A percentile compares a stretch with the other conserved stretches of the same genome.
These are phyloP conservation scores for Trichomycterus rosablanca DNA, from an alignment of 2,113 vertebrate species.

Conservation along the genomic window DNA sequence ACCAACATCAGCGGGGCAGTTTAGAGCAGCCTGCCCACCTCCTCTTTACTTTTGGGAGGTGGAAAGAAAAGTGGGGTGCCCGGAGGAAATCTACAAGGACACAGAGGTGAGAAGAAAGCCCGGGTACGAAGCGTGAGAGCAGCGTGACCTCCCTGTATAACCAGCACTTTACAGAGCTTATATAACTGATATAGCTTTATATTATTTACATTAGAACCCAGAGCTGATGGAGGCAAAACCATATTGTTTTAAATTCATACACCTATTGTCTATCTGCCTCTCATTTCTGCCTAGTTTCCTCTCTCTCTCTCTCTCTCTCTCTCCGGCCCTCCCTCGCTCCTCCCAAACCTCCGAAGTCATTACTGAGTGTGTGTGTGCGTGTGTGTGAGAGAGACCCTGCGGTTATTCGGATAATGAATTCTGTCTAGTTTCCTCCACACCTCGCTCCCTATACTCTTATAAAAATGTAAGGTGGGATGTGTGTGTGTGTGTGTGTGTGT, in stretches of 20 bases:
- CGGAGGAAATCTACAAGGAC: no score
- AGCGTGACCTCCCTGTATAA: no score
- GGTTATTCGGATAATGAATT: slow-evolving; percentile 93
- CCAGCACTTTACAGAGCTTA: no score
- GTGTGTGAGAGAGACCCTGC: slow-evolving; percentile 60
- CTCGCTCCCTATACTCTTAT: slow-evolving; percentile 40
- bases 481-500: slow-evolving; percentile 13
- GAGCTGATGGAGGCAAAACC: background rate
- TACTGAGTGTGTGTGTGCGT: slow-evolving; percentile 60
- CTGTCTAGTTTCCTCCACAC: slow-evolving; percentile 78
- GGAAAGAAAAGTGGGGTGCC: no score
- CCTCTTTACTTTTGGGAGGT: no score
- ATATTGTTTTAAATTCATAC: slow-evolving; percentile 1
- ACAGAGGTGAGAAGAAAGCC: no score
- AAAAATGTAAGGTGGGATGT: slow-evolving; percentile 76
- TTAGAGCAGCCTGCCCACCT: no score
- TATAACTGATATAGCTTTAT: no score
- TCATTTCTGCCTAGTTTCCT: slow-evolving; percentile 2
- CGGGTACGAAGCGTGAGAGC: no score
- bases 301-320: slow-evolving; percentile 23
- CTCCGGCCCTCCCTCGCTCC: slow-evolving; percentile 34
- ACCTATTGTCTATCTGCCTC: slow-evolving; percentile 12
- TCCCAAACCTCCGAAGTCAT: slow-evolving; percentile 87
- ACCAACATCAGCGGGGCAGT: no score
- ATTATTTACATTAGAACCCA: no score